These are phyloP conservation scores for Arbacia lixula DNA, from an alignment of 53 echinoderm and acorn worm genomes.

Conservation along the genomic window DNA sequence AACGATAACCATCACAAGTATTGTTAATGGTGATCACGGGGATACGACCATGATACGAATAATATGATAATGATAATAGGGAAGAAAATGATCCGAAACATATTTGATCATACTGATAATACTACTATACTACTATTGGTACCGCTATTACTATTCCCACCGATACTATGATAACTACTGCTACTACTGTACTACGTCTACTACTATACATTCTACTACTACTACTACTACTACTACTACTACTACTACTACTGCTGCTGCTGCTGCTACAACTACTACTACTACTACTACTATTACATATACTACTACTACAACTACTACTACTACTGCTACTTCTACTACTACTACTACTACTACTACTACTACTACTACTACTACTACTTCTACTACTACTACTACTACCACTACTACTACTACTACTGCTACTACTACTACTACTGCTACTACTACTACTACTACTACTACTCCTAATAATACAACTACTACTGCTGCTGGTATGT, in stretches of 20 bases:
- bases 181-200: background rate
- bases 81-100: background rate
- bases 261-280: too few relatives aligned
- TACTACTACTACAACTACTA: too few relatives aligned
- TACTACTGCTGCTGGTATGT: too few relatives aligned
- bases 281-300: too few relatives aligned
- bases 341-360: background rate
- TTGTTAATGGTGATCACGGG: too few relatives aligned
- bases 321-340: background rate
- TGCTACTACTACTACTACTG: too few relatives aligned
- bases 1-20: too few relatives aligned
- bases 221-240: background rate
- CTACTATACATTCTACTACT: background rate
- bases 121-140: background rate
- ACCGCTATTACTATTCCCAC: background rate
- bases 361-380: background rate
- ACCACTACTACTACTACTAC: background rate
- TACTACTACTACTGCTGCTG: background rate
- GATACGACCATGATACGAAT: too few relatives aligned
- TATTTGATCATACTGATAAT: too few relatives aligned
- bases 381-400: background rate
- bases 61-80: slow-evolving; percentile 2
- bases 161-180: too few relatives aligned
- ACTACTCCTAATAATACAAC: too few relatives aligned
- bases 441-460: too few relatives aligned